These are phyloP conservation scores for Carettochelys insculpta DNA, from an alignment of 2,113 vertebrate species.

Conservation along the genomic window DNA sequence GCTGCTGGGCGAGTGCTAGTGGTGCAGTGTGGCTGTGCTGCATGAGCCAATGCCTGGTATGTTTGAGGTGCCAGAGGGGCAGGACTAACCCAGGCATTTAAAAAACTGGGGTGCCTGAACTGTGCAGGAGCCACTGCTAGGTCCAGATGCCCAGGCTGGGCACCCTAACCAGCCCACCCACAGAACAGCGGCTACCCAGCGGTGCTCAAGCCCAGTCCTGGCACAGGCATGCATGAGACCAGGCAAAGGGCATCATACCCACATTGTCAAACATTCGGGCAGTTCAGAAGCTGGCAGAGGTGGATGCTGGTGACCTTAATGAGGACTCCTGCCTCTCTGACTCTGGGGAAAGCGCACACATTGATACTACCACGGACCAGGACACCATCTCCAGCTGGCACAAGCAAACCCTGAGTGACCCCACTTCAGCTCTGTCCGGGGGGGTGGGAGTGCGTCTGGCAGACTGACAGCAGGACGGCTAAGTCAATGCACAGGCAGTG, in stretches of 20 bases:
- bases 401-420: not conserved
- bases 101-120: not conserved
- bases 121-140: not conserved
- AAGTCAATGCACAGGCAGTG: no score
- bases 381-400: no score
- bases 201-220: not conserved
- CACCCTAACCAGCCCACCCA: not conserved
- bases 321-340: not conserved
- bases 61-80: not conserved
- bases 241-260: not conserved
- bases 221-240: not conserved
- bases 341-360: not conserved
- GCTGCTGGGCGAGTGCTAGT: no score
- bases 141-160: not conserved
- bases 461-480: no score
- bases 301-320: not conserved
- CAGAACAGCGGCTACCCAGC: no score
- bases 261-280: not conserved
- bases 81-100: not conserved
- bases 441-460: no score
- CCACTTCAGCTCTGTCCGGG: not conserved
- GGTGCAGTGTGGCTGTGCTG: not conserved
- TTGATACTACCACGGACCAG: not conserved
- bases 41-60: not conserved
- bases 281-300: not conserved